Base-by-base conservation (phyloP, 2,888 invertebrate species). In the Sabatieria punctata region DNA sequence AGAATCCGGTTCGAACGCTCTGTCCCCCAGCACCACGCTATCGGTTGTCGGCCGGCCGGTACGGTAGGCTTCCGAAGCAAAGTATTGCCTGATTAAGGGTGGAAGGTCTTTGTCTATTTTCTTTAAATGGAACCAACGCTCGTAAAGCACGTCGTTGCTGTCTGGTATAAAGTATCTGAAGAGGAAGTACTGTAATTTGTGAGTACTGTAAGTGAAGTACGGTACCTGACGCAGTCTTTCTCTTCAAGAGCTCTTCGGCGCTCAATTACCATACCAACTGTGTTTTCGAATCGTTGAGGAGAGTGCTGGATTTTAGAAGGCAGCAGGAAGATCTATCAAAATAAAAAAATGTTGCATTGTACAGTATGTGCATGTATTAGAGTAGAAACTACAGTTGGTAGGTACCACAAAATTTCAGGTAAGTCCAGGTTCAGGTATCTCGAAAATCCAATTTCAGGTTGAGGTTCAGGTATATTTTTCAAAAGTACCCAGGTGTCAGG, bases 241-340 rank as follows among this genome's bases (percentile, higher is more conserved):
- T 74, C 74, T 0, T 54, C 54, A 4, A 55, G 48, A 2, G 54
- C 41, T 27, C 74, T 57, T 22, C 67, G 65, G 41, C 74, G 57
- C 57, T 74, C 74, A 21, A 73, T 66, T n/a, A 74, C 74, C 42
- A 73, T 53, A 2, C 74, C 74, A 21, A 74, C 59, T 0, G 74
- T 73, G 49, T 70, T 59, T 3, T 55, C 64, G 48, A 60, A 59
- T 41, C 74, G 58, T 56, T 74, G 73, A 0, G 74, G 74, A 1
- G 74, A 74, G 55, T 74, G 74, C 2, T 72, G 69, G 46, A 73
- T 68, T 36, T 64, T 55, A 1, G 63, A 65, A 2, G 74, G 74
- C 43, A 75, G 56, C 49, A 74, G 59, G 54, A 75, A 74, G 23
- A 74, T 66, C 69, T 72, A 60, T n/a, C n/a, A n/a, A n/a, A n/a